Percentiles rank a stretch among this genome's conserved stretches.
Conservation (phyloP, 2,888 invertebrate species). For the Tipula vernalis region DNA sequence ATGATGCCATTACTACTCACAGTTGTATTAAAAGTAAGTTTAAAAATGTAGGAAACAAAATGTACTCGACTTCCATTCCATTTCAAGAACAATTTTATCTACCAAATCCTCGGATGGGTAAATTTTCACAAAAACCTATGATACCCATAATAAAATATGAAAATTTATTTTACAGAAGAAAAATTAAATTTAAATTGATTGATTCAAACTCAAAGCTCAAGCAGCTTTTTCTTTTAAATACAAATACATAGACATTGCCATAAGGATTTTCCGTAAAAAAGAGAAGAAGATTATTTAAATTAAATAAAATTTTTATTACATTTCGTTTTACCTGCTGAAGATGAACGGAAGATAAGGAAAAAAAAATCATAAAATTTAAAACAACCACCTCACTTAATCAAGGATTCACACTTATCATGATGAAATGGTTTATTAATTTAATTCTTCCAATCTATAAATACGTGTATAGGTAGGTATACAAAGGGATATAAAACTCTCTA, state of each 20-base stretch:
- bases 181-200: not conserved
- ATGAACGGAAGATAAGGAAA: not conserved
- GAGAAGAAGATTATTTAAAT: not conserved
- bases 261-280: not conserved
- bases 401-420: not conserved
- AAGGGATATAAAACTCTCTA: not conserved
- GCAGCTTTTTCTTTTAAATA: not conserved
- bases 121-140: not conserved
- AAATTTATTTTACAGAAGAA: not conserved
- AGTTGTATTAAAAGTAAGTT: too few species aligned
- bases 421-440: not conserved
- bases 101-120: not conserved
- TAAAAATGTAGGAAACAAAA: too few species aligned
- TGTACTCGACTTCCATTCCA: too few species aligned
- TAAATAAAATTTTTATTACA: not conserved
- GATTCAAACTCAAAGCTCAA: not conserved
- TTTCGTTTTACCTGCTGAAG: not conserved
- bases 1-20: too few species aligned
- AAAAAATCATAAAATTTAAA: not conserved
- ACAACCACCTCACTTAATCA: not conserved
- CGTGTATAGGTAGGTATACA: not conserved
- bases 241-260: not conserved
- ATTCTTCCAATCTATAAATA: not conserved
- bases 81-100: not conserved
- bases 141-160: not conserved